Conservation (phyloP, 2,888 invertebrate genomes). For the Eupithecia centaureata region DNA sequence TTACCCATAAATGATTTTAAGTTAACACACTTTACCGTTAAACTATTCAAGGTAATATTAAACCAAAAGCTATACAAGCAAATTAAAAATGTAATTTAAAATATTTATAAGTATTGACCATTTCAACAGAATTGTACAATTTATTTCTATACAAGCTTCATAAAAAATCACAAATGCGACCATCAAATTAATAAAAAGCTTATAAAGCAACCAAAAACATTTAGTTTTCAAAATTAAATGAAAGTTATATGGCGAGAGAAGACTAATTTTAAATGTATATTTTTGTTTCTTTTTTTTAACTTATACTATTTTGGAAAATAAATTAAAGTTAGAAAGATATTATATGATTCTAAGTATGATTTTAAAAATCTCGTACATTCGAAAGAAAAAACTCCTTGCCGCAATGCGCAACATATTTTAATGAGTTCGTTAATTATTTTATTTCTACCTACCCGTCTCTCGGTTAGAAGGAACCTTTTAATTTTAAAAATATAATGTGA, state of each 20-base stretch:
- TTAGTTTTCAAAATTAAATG: background rate
- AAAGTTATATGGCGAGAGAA: background rate
- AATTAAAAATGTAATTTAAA: background rate
- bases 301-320: constrained; percentile 1
- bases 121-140: background rate
- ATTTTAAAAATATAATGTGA: constrained; percentile 17
- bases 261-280: background rate
- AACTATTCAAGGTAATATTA: background rate
- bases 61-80: background rate
- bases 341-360: background rate
- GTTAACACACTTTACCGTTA: background rate
- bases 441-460: background rate
- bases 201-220: background rate
- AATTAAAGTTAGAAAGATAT: background rate
- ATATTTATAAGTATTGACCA: background rate
- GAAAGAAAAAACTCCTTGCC: constrained; percentile 42
- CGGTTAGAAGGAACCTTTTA: background rate
- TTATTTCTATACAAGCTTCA: background rate
- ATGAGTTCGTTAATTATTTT: constrained; percentile 37
- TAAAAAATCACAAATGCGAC: background rate
- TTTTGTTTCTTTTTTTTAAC: too few relatives aligned
- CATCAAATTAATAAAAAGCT: background rate
- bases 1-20: too few relatives aligned
- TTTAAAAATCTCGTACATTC: background rate
- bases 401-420: constrained; percentile 58